Conservation (phyloP, 2,888 invertebrate species). For the Mythimna albipuncta region DNA sequence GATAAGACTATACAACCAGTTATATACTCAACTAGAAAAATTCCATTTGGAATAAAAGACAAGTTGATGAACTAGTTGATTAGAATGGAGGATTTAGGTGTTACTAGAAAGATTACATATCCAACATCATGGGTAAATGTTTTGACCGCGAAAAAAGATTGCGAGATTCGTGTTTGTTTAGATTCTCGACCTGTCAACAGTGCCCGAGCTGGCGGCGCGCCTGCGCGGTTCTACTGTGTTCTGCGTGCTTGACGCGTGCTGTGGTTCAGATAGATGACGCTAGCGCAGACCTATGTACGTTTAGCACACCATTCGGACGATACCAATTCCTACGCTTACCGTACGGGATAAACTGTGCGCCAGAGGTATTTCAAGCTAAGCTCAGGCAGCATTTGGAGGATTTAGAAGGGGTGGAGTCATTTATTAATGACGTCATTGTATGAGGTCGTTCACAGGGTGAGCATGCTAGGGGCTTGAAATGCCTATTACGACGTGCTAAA, state of each 20-base stretch:
- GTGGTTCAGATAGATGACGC: conserved; percentile 27
- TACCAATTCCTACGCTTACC: conserved; percentile 24
- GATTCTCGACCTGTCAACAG: neutral
- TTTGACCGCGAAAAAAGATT: too few relatives aligned
- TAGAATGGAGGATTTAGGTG: too few relatives aligned
- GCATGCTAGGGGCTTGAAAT: conserved; percentile 38
- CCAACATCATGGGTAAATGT: too few relatives aligned
- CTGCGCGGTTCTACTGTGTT: conserved; percentile 11
- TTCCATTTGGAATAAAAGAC: too few relatives aligned
- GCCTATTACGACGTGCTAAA: neutral
- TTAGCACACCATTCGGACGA: conserved; percentile 29
- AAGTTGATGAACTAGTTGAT: too few relatives aligned
- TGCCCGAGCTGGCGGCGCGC: conserved; percentile 10
- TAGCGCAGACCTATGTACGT: conserved; percentile 33
- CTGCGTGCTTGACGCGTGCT: conserved; percentile 13
- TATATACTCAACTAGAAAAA: too few relatives aligned
- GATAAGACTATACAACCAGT: too few relatives aligned
- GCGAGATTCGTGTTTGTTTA: neutral
- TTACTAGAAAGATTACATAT: too few relatives aligned
- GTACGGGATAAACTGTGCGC: neutral
- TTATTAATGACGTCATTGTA: conserved; percentile 26
- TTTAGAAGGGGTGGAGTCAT: conserved; percentile 42
- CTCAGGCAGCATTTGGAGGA: conserved; percentile 2
- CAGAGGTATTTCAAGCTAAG: neutral
- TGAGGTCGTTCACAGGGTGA: conserved; percentile 13